These are phyloP conservation scores for Cephus rjabovi DNA, from an alignment of 2,888 invertebrate species.

Conservation along the genomic window DNA sequence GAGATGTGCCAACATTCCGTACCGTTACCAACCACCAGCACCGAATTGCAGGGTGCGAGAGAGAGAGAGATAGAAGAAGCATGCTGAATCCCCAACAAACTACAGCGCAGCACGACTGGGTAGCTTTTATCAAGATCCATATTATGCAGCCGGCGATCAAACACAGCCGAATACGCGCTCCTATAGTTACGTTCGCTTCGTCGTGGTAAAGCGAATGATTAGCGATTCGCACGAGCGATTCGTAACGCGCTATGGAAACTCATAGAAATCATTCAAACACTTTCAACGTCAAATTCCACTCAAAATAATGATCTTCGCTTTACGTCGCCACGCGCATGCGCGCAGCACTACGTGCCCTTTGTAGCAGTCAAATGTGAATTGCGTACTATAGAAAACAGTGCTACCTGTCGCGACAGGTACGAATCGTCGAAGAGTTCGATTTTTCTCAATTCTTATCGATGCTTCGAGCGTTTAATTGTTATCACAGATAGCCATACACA, in stretches of 20 bases:
- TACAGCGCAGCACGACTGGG: not conserved
- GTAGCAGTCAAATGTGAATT: constrained; percentile 24
- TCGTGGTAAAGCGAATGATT: not conserved
- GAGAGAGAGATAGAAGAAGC: not conserved
- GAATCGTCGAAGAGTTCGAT: not conserved
- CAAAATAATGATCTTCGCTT: constrained; percentile 38
- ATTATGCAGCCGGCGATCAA: not conserved
- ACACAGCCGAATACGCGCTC: not conserved
- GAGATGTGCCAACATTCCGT: constrained; percentile 29
- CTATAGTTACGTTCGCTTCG: not conserved
- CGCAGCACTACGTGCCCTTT: constrained; percentile 29
- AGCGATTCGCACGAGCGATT: not conserved
- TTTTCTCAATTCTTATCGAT: not conserved
- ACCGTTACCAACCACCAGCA: not conserved
- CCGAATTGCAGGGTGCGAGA: not conserved
- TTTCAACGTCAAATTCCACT: constrained; percentile 41
- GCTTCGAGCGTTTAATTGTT: not conserved
- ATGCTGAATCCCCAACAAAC: not conserved
- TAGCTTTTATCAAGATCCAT: not conserved
- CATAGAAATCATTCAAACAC: not conserved
- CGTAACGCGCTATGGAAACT: not conserved
- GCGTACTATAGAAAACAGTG: not conserved
- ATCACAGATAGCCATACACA: not conserved
- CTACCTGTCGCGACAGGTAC: not conserved
- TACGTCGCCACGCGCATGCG: constrained; percentile 14